A percentile compares a stretch with the other conserved stretches of the same genome.
phyloP scores from a whole-genome alignment of 2,797 vertebrate species.

The Pipistrellus pipistrellus region DNA sequence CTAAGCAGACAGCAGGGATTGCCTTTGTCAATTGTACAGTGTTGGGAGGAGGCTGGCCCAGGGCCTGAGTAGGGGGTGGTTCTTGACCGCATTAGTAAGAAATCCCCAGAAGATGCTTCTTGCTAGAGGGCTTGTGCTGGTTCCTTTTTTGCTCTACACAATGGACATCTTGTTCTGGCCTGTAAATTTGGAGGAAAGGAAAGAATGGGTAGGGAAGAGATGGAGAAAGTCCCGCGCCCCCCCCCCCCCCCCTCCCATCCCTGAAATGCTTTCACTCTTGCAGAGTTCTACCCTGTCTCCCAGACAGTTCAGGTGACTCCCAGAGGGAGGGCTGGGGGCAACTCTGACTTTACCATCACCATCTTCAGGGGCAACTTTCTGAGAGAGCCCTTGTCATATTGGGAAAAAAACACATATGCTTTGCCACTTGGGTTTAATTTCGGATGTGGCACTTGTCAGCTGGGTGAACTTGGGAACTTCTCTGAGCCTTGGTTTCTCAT shows the following conservation, averaged over 20 bases:
- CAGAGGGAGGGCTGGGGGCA: not conserved
- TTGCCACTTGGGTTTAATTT: not conserved
- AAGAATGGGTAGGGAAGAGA: not conserved
- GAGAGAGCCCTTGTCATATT: not conserved
- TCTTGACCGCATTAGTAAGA: conserved; percentile 43
- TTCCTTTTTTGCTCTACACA: conserved; percentile 50
- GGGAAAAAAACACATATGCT: not conserved
- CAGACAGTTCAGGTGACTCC: not conserved
- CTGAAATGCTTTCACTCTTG: not conserved
- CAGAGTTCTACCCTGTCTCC: not conserved
- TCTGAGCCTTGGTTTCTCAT: not conserved
- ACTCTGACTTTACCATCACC: not conserved
- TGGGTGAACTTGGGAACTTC: not conserved
- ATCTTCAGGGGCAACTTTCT: not conserved
- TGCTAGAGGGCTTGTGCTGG: conserved; percentile 20
- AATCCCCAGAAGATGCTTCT: conserved; percentile 51
- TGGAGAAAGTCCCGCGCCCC: not conserved
- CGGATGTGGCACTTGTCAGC: not conserved
- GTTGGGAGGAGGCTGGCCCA: conserved; percentile 53
- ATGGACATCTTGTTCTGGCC: conserved; percentile 51
- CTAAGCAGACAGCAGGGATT: not conserved
- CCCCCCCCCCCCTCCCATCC: too few relatives aligned
- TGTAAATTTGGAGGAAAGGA: not conserved
- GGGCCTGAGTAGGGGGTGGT: conserved; percentile 49
- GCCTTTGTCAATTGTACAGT: conserved; percentile 46